Percentiles rank a stretch among this genome's conserved stretches.
These are phyloP conservation scores for Aurelia sp. DNA, from an alignment of 30 jellyfish, hydroid and myxozoan species.

Conservation along the genomic window DNA sequence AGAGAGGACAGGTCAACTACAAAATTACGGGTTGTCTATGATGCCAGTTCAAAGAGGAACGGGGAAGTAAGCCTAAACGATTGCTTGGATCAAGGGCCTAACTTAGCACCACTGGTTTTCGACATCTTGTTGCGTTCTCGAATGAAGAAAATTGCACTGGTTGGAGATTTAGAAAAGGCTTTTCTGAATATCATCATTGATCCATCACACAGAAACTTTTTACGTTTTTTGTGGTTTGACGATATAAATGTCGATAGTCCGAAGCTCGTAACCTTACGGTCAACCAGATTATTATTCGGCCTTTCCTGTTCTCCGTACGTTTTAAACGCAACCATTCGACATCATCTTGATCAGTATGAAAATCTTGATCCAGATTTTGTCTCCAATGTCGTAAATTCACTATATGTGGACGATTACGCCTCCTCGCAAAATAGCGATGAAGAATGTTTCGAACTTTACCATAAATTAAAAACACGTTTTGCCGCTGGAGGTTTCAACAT, in stretches of 20 bases:
- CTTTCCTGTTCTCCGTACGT: neutral
- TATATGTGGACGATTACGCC: neutral
- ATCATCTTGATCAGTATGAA: neutral
- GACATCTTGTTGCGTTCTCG: neutral
- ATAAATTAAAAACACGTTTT: neutral
- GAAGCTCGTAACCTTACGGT: neutral
- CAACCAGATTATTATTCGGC: neutral
- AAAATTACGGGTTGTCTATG: neutral
- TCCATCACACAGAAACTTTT: neutral
- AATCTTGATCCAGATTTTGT: neutral
- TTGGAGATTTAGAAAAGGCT: neutral
- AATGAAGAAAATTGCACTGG: neutral
- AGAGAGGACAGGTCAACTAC: neutral
- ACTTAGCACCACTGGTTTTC: neutral
- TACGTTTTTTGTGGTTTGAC: neutral
- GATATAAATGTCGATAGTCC: neutral
- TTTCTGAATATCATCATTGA: neutral
- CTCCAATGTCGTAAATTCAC: neutral
- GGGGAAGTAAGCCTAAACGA: neutral
- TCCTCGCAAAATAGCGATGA: neutral
- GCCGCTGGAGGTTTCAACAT: slow-evolving; percentile 4
- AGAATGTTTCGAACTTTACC: neutral
- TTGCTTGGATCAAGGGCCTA: neutral
- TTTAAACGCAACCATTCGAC: too few species aligned
- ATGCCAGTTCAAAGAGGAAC: neutral